Percentiles rank a stretch among this genome's conserved stretches.
These are phyloP conservation scores for Limanda limanda DNA, from an alignment of 2,113 vertebrate species.

Conservation along the genomic window DNA sequence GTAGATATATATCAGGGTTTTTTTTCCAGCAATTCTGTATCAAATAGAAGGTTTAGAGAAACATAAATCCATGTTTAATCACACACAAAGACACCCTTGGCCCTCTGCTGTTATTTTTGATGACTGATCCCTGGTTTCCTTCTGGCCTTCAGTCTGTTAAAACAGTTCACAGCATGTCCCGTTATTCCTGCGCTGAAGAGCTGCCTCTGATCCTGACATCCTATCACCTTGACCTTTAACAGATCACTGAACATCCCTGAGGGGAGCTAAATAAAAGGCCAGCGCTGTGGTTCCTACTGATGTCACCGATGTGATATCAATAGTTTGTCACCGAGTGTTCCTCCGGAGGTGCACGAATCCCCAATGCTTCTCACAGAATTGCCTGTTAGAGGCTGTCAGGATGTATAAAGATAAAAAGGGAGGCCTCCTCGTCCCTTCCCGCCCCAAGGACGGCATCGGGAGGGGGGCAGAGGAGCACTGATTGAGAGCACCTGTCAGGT, in stretches of 20 bases:
- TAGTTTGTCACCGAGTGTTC: conserved; percentile 55
- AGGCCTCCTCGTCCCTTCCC: conserved; percentile 38
- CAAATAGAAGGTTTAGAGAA: neutral
- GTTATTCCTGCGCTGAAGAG: conserved; percentile 33
- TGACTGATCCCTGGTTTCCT: conserved; percentile 21
- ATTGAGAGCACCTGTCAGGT: conserved; percentile 85
- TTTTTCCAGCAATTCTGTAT: neutral
- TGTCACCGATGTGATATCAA: conserved; percentile 71
- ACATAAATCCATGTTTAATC: neutral
- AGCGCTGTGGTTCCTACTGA: conserved; percentile 52
- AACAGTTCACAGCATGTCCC: conserved; percentile 32
- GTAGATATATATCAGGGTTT: neutral
- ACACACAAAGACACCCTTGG: neutral
- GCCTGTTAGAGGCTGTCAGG: conserved; percentile 49
- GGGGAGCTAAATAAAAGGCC: conserved; percentile 64
- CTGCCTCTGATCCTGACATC: conserved; percentile 55
- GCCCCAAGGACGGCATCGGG: conserved; percentile 51
- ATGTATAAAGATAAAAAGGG: conserved; percentile 33
- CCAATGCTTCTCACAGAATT: conserved; percentile 12
- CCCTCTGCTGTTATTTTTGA: conserved; percentile 30
- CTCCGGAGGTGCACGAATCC: conserved; percentile 25
- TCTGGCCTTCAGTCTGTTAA: conserved; percentile 30
- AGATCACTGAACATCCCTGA: conserved; percentile 63
- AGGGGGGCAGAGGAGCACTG: conserved; percentile 65
- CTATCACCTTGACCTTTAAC: conserved; percentile 66